phyloP scores from a whole-genome alignment of 2,113 vertebrate species.

The Notechis scutatus region DNA sequence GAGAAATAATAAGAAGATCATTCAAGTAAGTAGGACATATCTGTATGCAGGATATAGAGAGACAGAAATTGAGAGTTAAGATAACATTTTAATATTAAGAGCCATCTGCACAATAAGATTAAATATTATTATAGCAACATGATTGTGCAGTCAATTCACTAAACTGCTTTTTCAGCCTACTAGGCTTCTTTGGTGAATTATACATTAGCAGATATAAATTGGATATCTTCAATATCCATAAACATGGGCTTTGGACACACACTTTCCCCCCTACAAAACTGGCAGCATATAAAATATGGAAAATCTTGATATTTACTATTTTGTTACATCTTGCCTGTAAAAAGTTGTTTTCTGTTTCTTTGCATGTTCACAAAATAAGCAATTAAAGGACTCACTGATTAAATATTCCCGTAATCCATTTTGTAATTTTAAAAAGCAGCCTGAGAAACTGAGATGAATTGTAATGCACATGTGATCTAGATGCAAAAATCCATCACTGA shows the following conservation, averaged over 20 bases:
- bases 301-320: constrained; percentile 34
- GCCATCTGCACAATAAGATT: neutral
- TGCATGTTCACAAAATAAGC: constrained; percentile 43
- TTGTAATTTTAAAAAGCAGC: constrained; percentile 54
- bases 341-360: constrained; percentile 28
- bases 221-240: neutral
- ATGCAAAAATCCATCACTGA: constrained; percentile 7
- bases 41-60: too few species aligned
- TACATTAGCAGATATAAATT: neutral
- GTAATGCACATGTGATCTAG: constrained; percentile 45
- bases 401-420: constrained; percentile 60
- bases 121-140: neutral
- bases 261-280: constrained; percentile 28
- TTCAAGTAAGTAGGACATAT: neutral
- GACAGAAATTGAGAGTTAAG: neutral
- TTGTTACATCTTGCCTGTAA: constrained; percentile 31
- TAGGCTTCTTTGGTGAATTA: constrained; percentile 13
- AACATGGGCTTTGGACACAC: constrained; percentile 1
- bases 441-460: constrained; percentile 45
- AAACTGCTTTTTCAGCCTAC: constrained; percentile 12
- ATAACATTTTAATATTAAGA: neutral
- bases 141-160: constrained; percentile 2
- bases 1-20: neutral
- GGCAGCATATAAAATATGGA: neutral
- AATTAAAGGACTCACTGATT: constrained; percentile 62